Evolutionary conservation across 2,797 vertebrate species (phyloP), one percentile per base, ranked within the genome.

Genomic region (Neostethus bicornis): DNA sequence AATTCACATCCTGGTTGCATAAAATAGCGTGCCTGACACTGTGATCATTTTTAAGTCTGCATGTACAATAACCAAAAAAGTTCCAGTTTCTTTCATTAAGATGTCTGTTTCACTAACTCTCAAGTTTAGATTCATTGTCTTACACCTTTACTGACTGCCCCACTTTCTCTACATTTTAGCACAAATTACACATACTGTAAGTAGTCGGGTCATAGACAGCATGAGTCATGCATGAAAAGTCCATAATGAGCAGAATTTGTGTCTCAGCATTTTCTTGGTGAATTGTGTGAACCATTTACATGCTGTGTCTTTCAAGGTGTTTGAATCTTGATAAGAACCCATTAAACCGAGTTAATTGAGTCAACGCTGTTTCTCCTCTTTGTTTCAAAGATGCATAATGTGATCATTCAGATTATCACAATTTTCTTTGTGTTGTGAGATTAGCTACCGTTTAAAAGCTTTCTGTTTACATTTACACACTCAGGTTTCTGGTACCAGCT

Each of bases 311-410:
- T 72, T 84, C 61, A 78, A 60, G 73, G 73, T 81, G 66, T 78
- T 66, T 80, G 63, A 35, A 57, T 78, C 72, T 76, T 75, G 70
- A 84, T 76, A 37, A 55, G 66, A 64, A 70, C 59, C 71, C 66
- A 86, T 88, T 89, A 88, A 85, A 86, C 70, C 17, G 11, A 83
- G 62, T 77, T 89, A 86, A 90, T 85, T 89, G 62, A 87, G 88
- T 87, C 85, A 72, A 77, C 87, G 66, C 50, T 17, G 34, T 46
- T 73, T 66, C 44, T 49, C 31, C 49, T 43, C 20, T 42, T 66
- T 49, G 61, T 83, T 83, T 76, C 79, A 17, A 45, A 68, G 66
- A 77, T 58, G 60, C 55, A 9, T 23, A 39, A 23, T 63, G 47
- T 81, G 76, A 79, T 72, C 61, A 67, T 70, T 80, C 52, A 77